Conservation (phyloP, 1,140 invertebrate genomes). For the Hirudo medicinalis region DNA sequence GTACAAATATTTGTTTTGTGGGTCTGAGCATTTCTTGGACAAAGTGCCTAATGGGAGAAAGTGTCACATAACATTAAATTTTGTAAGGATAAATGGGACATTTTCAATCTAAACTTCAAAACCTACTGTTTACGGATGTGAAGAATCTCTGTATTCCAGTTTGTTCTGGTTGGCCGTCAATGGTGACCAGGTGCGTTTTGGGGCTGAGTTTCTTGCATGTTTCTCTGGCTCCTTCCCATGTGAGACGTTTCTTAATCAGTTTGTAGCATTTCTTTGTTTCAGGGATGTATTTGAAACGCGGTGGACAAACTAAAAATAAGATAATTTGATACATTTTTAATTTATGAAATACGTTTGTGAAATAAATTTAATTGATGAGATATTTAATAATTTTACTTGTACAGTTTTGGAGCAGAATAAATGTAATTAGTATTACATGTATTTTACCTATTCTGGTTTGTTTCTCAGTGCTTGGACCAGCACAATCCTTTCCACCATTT, state of each 20-base stretch:
- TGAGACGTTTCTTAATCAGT: slow-evolving; percentile 5
- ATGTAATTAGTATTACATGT: no score
- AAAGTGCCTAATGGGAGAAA: neutral
- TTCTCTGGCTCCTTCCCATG: neutral
- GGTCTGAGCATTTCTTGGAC: slow-evolving; percentile 2
- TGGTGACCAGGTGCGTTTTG: neutral
- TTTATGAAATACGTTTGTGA: no score
- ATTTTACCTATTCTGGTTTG: neutral
- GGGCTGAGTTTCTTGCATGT: neutral
- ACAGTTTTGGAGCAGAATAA: no score
- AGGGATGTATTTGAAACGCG: neutral
- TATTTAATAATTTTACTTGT: no score
- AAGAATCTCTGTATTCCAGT: neutral
- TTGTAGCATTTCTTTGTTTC: slow-evolving; percentile 12
- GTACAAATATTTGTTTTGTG: neutral
- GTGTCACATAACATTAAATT: neutral
- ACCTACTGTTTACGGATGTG: neutral
- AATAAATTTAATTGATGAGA: no score
- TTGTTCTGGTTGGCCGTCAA: neutral
- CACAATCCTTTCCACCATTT: slow-evolving; percentile 54
- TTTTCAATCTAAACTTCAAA: neutral
- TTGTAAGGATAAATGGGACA: neutral
- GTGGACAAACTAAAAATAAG: neutral
- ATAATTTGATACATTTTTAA: no score
- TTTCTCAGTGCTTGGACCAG: slow-evolving; percentile 8